Base-by-base conservation (phyloP, 2,888 invertebrate species). In the Stratiomys singularior region DNA sequence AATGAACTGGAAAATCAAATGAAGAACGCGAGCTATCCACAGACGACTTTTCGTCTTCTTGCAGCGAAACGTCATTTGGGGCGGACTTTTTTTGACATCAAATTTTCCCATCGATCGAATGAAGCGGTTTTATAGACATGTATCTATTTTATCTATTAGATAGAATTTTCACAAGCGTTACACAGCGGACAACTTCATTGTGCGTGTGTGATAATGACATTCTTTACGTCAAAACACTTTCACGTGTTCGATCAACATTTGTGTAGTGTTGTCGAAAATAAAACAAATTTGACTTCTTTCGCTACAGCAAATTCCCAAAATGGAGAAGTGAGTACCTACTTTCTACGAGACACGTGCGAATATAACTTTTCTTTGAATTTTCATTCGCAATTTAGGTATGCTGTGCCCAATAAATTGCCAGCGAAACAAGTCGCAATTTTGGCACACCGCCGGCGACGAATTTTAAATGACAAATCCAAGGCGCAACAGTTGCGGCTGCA, bases 381-480 rank as follows among this genome's bases (percentile, higher is more conserved):
- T 27, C 66, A 5, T 13, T 44, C 2, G 44, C 15, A 4, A 37
- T 69, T 18, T 25, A 87, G 87, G 82, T 87, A 86, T 81, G 87
- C 87, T 0, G 85, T 87, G 3, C 83, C 87, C 18, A 87, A 87
- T 79, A 87, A 87, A 82, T 79, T 87, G 60, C 87, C 87, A 23
- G 86, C 86, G 15, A 87, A 87, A 82, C 86, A 86, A 71, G 84
- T 87, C 0, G 85, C 86, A 4, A 84, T 87, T 47, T 83, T 87
- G 15, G 83, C 84, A n/a, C 88, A 87, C 78, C 86, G 87, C 47
- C 87, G 85, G 78, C 83, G 85, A 11, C 84, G 87, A 27, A 85
- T 87, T 67, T 82, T 83, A 0, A 85, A 86, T 78, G 85, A 86
- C 66, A 83, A 86, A 79, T 80, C 85, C 0, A 82, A 84, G 0